Evolutionary conservation across 2,888 invertebrate genomes (phyloP).

Genomic region (Watsonalla binaria): DNA sequence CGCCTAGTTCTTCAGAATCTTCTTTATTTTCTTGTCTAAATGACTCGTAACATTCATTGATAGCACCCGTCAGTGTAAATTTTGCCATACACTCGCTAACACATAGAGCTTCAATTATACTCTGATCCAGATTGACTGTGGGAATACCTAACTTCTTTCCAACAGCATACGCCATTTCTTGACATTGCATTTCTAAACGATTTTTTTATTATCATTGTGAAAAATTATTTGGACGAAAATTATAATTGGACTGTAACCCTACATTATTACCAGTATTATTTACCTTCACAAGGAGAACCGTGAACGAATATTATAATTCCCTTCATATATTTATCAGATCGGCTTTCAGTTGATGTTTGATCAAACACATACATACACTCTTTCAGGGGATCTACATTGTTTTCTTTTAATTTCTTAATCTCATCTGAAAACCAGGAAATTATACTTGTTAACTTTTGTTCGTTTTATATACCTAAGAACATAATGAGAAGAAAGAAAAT

Average conservation of each 20-base stretch:
- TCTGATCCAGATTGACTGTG: slow-evolving; percentile 68
- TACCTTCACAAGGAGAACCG: slow-evolving; percentile 68
- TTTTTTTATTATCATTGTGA: no score
- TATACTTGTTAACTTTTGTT: slow-evolving; percentile 1
- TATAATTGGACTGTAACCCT: no score
- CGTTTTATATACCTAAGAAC: no score
- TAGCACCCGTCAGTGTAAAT: slow-evolving; percentile 32
- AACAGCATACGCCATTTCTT: slow-evolving; percentile 60
- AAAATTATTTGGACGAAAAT: no score
- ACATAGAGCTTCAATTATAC: slow-evolving; percentile 68
- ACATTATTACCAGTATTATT: not conserved
- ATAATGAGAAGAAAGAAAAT: not conserved
- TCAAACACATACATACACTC: slow-evolving; percentile 43
- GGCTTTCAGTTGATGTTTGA: slow-evolving; percentile 16
- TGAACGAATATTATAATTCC: slow-evolving; percentile 63
- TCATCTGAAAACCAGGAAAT: slow-evolving; percentile 40
- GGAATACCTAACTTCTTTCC: slow-evolving; percentile 65
- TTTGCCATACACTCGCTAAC: slow-evolving; percentile 40
- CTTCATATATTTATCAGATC: slow-evolving; percentile 38
- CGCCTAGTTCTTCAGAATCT: slow-evolving; percentile 26
- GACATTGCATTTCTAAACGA: slow-evolving; percentile 55
- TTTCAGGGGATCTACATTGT: slow-evolving; percentile 50
- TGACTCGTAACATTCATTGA: slow-evolving; percentile 50
- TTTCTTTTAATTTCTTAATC: slow-evolving; percentile 47
- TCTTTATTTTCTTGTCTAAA: slow-evolving; percentile 24